phyloP scores from a whole-genome alignment of 64 coral and sea anemone genomes.

The Cladopsammia gracilis region DNA sequence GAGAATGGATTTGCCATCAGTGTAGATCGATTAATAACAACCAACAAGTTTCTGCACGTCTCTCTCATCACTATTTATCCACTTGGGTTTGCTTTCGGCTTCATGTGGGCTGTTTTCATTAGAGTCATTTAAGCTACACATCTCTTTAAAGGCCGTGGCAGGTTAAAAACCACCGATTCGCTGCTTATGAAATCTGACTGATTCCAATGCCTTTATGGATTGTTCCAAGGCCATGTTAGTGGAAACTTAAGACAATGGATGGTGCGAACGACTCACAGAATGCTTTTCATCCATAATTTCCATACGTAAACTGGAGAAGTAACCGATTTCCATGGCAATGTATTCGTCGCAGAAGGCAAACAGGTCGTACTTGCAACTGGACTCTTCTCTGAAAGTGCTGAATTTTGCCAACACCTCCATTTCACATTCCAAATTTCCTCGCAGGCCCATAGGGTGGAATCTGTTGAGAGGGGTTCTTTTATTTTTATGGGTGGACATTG shows the following conservation, averaged over 20 bases:
- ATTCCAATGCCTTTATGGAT: conserved; percentile 41
- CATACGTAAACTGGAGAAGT: neutral
- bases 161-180: conserved; percentile 27
- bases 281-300: conserved; percentile 32
- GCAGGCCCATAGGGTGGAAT: no score
- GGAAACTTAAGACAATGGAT: neutral
- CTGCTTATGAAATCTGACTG: neutral
- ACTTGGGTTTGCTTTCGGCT: neutral
- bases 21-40: neutral
- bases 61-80: conserved; percentile 32
- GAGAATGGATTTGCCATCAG: conserved; percentile 13
- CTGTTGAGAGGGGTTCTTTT: no score
- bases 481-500: no score
- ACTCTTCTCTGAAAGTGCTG: neutral
- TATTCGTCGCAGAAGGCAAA: conserved; percentile 59
- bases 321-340: conserved; percentile 15
- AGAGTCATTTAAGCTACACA: neutral
- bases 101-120: neutral
- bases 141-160: conserved; percentile 6
- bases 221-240: conserved; percentile 35
- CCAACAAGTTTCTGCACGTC: conserved; percentile 11
- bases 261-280: neutral
- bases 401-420: neutral
- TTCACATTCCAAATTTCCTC: neutral
- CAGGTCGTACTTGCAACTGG: neutral